phyloP scores from a whole-genome alignment of 2,797 vertebrate genomes.

The Acrossocheilus fasciatus region DNA sequence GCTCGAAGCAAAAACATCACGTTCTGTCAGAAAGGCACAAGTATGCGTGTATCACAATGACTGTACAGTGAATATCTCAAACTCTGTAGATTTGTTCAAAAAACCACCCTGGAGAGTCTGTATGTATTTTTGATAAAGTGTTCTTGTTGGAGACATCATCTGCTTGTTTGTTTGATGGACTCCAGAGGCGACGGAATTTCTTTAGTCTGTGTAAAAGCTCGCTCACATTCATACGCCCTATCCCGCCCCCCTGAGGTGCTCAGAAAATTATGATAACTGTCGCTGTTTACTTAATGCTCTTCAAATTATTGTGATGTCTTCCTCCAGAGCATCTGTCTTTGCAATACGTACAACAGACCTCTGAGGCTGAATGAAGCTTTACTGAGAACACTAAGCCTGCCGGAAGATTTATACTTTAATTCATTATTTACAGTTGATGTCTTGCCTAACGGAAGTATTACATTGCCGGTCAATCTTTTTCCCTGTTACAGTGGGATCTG shows the following conservation, averaged over 20 bases:
- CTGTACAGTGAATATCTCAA: constrained; percentile 8
- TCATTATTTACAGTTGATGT: constrained; percentile 25
- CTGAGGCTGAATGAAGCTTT: constrained; percentile 18
- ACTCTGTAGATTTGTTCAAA: constrained; percentile 27
- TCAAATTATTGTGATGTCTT: constrained; percentile 37
- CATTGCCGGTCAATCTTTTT: neutral
- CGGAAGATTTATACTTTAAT: constrained; percentile 28
- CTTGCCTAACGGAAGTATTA: constrained; percentile 32
- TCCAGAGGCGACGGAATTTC: constrained; percentile 40
- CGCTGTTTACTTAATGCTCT: constrained; percentile 41
- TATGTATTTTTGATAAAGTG: constrained; percentile 48
- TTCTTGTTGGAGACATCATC: constrained; percentile 39
- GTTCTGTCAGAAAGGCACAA: constrained; percentile 21
- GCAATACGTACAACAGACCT: constrained; percentile 25
- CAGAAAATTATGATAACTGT: constrained; percentile 49
- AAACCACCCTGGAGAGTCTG: constrained; percentile 17
- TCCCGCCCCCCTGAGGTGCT: constrained; percentile 14
- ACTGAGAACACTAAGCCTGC: constrained; percentile 10
- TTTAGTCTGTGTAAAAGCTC: constrained; percentile 31
- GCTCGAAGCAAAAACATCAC: constrained; percentile 34
- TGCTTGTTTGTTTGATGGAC: constrained; percentile 48
- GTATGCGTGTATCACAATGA: neutral
- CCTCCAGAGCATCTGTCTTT: constrained; percentile 30
- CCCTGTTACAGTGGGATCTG: neutral
- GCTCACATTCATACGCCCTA: neutral